A percentile compares a stretch with the other conserved stretches of the same genome.
Conservation (phyloP, 2,888 invertebrate genomes). For the Megamerina dolium region DNA sequence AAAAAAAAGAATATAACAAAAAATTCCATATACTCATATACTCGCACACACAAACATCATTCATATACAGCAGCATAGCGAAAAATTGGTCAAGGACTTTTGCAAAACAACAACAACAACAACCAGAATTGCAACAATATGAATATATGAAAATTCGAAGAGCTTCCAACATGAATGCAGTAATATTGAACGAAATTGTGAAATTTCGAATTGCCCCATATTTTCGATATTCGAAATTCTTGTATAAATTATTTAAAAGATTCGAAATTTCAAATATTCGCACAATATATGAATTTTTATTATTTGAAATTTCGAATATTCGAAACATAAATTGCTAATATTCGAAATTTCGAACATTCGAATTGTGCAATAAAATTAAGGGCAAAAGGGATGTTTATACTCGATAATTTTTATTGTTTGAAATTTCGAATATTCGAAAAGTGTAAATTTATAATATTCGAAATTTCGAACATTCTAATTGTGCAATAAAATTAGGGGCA, state of each 20-base stretch:
- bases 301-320: constrained; percentile 8
- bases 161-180: no score
- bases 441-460: constrained; percentile 10
- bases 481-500: constrained; percentile 2
- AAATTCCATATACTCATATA: background rate
- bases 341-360: constrained; percentile 16
- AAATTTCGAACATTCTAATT: constrained; percentile 14
- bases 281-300: constrained; percentile 3
- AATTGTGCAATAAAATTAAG: background rate
- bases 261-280: no score
- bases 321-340: constrained; percentile 4
- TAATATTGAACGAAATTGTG: no score
- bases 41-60: background rate
- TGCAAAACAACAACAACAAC: constrained; percentile 13
- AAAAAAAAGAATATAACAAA: background rate
- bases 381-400: no score
- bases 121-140: no score
- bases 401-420: background rate
- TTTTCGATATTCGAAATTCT: no score
- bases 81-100: constrained; percentile 41
- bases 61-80: no score
- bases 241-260: no score
- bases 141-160: no score
- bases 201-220: no score
- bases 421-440: constrained; percentile 11